Evolutionary conservation across 2,888 invertebrate species (phyloP).

Genomic region (Tortricodes alternella): DNA sequence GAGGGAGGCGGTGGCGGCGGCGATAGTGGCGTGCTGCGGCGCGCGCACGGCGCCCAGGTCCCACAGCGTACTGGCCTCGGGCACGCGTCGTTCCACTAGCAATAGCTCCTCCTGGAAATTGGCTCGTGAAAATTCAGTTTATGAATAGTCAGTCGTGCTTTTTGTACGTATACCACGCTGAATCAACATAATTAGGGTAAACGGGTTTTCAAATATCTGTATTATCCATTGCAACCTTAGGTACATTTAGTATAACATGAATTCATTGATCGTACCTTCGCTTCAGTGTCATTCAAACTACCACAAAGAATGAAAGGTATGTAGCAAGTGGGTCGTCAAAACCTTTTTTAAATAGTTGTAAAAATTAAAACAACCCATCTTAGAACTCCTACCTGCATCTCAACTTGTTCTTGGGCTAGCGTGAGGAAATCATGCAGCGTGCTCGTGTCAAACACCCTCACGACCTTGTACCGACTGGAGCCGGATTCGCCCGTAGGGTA

Average conservation of each 20-base stretch:
- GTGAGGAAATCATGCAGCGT: slow-evolving; percentile 71
- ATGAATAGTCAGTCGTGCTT: background rate
- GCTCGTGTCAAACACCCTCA: slow-evolving; percentile 62
- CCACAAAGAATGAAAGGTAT: no score
- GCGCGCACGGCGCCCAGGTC: slow-evolving; percentile 71
- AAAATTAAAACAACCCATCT: no score
- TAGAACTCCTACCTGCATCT: slow-evolving; percentile 42
- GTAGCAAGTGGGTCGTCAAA: no score
- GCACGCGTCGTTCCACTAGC: slow-evolving; percentile 61
- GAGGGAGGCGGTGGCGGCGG: slow-evolving; percentile 68
- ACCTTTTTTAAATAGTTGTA: no score
- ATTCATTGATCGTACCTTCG: no score
- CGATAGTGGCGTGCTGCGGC: slow-evolving; percentile 64
- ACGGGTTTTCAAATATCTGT: no score
- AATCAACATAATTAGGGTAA: no score
- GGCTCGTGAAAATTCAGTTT: background rate
- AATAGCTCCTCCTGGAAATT: slow-evolving; percentile 57
- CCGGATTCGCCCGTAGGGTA: slow-evolving; percentile 69
- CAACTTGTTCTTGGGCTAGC: slow-evolving; percentile 63
- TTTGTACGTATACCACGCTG: no score
- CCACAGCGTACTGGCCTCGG: slow-evolving; percentile 70
- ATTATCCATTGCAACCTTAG: no score
- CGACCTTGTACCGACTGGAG: slow-evolving; percentile 63
- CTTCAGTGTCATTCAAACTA: no score
- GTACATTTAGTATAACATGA: no score